phyloP scores from a whole-genome alignment of 2,113 vertebrate genomes.

The Myrmecobius fasciatus region DNA sequence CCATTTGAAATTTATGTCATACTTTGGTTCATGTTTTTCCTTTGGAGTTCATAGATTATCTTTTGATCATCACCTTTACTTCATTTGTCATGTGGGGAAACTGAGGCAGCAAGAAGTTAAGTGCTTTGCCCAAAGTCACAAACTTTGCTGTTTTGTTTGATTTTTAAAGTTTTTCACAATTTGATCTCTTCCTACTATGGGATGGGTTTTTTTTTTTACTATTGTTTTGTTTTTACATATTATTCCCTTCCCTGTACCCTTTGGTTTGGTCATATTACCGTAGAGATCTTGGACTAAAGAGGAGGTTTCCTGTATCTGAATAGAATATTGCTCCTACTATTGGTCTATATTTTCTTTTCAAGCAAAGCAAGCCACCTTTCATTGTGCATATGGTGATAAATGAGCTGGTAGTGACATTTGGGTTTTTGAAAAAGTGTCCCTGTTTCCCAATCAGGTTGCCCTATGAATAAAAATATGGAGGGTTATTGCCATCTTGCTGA shows the following conservation, averaged over 20 bases:
- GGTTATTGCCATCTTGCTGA: constrained; percentile 40
- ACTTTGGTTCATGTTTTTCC: not conserved
- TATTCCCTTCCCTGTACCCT: not conserved
- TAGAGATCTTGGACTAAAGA: not conserved
- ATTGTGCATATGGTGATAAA: constrained; percentile 43
- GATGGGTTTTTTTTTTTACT: too few species aligned
- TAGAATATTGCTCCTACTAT: not conserved
- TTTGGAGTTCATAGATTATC: not conserved
- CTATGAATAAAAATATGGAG: not conserved
- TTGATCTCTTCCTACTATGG: not conserved
- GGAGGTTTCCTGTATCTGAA: not conserved
- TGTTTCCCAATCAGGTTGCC: not conserved
- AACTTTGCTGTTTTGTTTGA: not conserved
- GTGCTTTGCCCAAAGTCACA: not conserved
- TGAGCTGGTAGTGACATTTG: not conserved
- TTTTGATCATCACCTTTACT: not conserved
- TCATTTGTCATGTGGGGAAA: constrained; percentile 15
- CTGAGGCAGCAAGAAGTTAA: not conserved
- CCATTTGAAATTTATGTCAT: not conserved
- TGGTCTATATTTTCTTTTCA: not conserved
- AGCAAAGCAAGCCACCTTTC: not conserved
- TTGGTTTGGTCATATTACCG: not conserved
- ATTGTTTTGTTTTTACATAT: not conserved
- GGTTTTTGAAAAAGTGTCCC: not conserved
- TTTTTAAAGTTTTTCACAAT: not conserved